phyloP scores from a whole-genome alignment of 2,888 invertebrate species.

The Mythimna impura region DNA sequence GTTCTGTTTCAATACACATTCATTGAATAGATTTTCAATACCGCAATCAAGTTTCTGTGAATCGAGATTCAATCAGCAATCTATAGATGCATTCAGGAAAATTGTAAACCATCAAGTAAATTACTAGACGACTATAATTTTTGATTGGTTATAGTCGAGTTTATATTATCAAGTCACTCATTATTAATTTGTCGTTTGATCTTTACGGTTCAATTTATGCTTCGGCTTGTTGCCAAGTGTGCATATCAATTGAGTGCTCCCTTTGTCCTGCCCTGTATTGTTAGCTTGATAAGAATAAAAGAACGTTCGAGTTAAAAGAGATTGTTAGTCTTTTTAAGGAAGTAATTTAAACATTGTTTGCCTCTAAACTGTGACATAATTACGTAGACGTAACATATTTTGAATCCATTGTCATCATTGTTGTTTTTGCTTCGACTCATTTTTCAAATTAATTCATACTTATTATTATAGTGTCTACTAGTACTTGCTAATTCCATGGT shows the following conservation, averaged over 20 bases:
- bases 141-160: neutral
- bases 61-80: constrained; percentile 1
- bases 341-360: constrained; percentile 5
- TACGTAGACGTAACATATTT: constrained; percentile 28
- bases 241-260: constrained; percentile 49
- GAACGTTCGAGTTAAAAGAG: constrained; percentile 10
- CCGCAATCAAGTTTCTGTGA: constrained; percentile 1
- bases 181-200: constrained; percentile 22
- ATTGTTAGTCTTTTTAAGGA: constrained; percentile 13
- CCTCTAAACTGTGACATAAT: constrained; percentile 12
- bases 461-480: too few species aligned
- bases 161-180: constrained; percentile 7
- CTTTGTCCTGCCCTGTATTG: constrained; percentile 42
- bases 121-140: constrained; percentile 5
- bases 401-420: constrained; percentile 19
- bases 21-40: constrained; percentile 4
- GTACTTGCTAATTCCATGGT: too few species aligned
- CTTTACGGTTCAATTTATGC: constrained; percentile 23
- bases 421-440: constrained; percentile 22
- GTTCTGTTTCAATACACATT: constrained; percentile 2
- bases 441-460: neutral
- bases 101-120: neutral
- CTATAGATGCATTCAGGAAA: neutral
- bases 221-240: constrained; percentile 47
- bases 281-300: constrained; percentile 40